Percentiles rank a stretch among this genome's conserved stretches.
Conservation (phyloP, 2,113 vertebrate species). For the Epinephelus cyanopodus region DNA sequence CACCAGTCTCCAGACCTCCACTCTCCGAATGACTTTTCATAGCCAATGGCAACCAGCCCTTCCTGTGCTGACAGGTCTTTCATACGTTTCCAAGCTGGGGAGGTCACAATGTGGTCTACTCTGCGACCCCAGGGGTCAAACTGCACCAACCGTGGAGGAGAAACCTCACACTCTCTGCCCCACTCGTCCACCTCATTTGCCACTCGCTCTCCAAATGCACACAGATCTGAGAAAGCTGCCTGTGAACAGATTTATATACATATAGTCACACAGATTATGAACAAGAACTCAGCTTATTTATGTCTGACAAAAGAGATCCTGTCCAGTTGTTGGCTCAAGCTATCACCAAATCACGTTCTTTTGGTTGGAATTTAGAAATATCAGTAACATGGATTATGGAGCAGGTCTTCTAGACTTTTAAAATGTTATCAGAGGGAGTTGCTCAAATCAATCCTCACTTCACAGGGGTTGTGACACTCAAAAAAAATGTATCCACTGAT, state of each 20-base stretch:
- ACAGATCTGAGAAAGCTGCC: conserved; percentile 80
- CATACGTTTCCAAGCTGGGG: conserved; percentile 85
- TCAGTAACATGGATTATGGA: neutral
- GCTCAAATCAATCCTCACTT: too few relatives aligned
- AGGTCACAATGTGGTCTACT: conserved; percentile 85
- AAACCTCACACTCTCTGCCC: conserved; percentile 86
- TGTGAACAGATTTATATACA: conserved; percentile 43
- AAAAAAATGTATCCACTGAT: too few relatives aligned
- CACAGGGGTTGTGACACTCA: too few relatives aligned
- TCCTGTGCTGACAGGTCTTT: conserved; percentile 86
- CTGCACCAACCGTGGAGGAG: conserved; percentile 81
- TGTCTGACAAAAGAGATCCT: neutral
- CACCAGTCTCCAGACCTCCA: conserved; percentile 81
- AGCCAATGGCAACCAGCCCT: conserved; percentile 85
- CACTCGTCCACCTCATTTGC: conserved; percentile 77
- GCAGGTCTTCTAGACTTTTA: too few relatives aligned
- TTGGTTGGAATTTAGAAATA: neutral
- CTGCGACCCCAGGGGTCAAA: conserved; percentile 84
- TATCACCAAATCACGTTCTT: neutral
- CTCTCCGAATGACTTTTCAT: conserved; percentile 83
- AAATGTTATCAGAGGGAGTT: too few relatives aligned
- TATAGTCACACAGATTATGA: neutral
- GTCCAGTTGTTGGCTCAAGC: neutral
- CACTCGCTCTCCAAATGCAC: conserved; percentile 84
- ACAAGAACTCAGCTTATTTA: neutral